These are phyloP conservation scores for Nemoura dubitans DNA, from an alignment of 2,888 invertebrate species.

Conservation along the genomic window DNA sequence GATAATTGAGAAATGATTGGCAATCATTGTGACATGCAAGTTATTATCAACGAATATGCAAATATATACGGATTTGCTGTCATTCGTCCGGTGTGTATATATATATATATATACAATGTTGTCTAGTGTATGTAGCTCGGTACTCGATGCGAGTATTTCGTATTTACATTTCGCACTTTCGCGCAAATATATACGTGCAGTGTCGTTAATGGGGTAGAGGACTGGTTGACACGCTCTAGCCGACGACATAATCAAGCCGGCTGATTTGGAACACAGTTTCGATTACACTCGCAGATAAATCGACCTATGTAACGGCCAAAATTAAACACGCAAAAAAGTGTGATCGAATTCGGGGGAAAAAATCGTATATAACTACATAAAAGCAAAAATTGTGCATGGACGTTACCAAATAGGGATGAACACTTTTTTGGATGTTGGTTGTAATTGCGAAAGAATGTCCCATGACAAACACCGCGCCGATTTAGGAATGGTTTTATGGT, in stretches of 20 bases:
- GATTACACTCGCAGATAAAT: conserved; percentile 36
- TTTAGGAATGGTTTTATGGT: not conserved
- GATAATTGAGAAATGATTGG: conserved; percentile 51
- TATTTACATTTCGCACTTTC: conserved; percentile 12
- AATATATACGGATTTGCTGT: conserved; percentile 44
- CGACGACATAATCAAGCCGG: conserved; percentile 39
- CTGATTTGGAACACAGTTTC: conserved; percentile 31
- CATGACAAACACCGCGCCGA: not conserved
- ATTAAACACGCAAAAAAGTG: not conserved
- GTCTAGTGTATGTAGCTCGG: not conserved
- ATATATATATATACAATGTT: conserved; percentile 21
- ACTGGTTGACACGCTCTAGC: not conserved
- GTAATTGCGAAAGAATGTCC: not conserved
- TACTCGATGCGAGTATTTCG: not conserved
- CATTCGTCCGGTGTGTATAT: conserved; percentile 18
- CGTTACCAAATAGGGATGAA: not conserved
- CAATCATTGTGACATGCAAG: conserved; percentile 51
- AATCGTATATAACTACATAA: not conserved
- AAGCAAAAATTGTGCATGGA: not conserved
- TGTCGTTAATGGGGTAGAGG: not conserved
- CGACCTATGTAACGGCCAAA: conserved; percentile 8
- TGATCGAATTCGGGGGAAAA: not conserved
- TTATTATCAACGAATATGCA: conserved; percentile 50
- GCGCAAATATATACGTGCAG: not conserved
- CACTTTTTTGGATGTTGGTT: not conserved